Evolutionary conservation across 37 sponge, comb jelly and placozoan genomes (phyloP).

Genomic region (Aphrocallistes beatrix): DNA sequence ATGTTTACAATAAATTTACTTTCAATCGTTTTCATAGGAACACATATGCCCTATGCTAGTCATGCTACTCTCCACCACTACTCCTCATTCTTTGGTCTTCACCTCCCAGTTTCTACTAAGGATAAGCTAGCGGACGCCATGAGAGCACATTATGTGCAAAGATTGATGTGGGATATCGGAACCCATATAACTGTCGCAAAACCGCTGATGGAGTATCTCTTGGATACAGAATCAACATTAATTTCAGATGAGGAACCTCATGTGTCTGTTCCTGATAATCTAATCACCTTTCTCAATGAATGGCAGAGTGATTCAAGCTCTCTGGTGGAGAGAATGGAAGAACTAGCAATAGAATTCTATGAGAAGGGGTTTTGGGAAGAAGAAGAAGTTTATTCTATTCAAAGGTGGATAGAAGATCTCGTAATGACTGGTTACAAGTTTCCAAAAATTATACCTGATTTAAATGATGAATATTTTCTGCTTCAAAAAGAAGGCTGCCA

Average conservation of each 20-base stretch:
- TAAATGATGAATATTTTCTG: not conserved
- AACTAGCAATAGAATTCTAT: not conserved
- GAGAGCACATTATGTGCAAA: not conserved
- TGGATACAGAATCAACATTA: too few species aligned
- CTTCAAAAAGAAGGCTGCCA: too few species aligned
- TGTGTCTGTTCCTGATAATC: too few species aligned
- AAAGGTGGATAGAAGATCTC: not conserved
- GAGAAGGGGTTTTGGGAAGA: not conserved
- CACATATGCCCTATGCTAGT: too few species aligned
- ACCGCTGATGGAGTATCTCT: not conserved
- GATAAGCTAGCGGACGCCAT: not conserved
- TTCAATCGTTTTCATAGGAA: too few species aligned
- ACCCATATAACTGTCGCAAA: not conserved
- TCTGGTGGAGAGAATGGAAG: not conserved
- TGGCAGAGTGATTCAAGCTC: not conserved
- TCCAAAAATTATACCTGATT: not conserved
- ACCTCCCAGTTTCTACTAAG: not conserved
- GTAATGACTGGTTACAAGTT: not conserved
- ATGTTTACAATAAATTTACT: too few species aligned
- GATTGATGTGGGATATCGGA: not conserved
- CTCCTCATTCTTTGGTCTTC: not conserved
- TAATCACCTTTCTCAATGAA: not conserved
- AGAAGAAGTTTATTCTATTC: not conserved
- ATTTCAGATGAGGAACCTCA: too few species aligned
- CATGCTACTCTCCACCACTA: too few species aligned